Base-by-base conservation (phyloP, 2,888 invertebrate species). In the Marasmarcha lunaedactyla region DNA sequence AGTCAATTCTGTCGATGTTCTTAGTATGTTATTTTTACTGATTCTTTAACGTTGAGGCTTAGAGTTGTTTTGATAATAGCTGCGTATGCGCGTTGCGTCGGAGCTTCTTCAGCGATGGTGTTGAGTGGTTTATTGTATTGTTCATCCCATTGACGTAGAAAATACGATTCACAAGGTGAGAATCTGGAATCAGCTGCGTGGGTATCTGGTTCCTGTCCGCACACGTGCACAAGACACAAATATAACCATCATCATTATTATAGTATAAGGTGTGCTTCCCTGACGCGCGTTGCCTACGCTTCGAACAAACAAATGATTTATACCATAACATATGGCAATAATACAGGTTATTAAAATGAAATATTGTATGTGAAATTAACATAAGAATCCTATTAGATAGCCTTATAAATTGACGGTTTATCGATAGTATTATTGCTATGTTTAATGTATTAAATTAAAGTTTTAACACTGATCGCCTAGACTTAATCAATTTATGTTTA, bases 81-180 rank as follows among this genome's bases (percentile, higher is more conserved):
- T 30, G 11, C 30, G 30, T 11, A 30, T 7, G 30, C 11, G 11
- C 11, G n/a, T 30, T 30, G 11, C 30, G 6, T 30, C 3, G 3
- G 6, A 10, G 2, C 3, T 11, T 10, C 3, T n/a, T 30, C 30
- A 30, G 9, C n/a, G 30, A 9, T 7, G 35, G 12, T 7, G 14
- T 14, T 35, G 35, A 30, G 11, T 3, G 4, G 30, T 30, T 30
- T 30, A 30, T 11, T 9, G 30, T 11, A 30, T 14, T 27, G 10
- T 10, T 15, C 3, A 36, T 11, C 11, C 13, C 20, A 33, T 38
- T 38, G 33, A 33, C 33, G 33, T 38, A 20, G 33, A n/a, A 30
- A 9, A 27, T 27, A 37, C 37, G 30, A 12, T 20, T 15, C 7
- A 9, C 11, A 33, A 15, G 38, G n/a, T 25, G 12, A 36, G 12